Percentiles rank a stretch among this genome's conserved stretches.
Conservation (phyloP, 2,888 invertebrate genomes). For the Agriopis leucophaearia region DNA sequence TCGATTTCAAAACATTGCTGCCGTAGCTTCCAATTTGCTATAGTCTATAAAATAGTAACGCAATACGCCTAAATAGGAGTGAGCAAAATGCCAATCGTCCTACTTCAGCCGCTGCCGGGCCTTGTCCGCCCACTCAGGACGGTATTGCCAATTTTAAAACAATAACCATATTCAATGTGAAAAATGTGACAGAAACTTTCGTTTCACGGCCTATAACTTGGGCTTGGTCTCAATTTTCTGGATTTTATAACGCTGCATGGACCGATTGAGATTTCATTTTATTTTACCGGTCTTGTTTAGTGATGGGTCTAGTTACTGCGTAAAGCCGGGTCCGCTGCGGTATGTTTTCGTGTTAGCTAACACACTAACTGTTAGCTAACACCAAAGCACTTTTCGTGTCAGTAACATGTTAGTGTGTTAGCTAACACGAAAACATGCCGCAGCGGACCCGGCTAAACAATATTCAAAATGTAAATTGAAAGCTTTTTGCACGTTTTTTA, state of each 20-base stretch:
- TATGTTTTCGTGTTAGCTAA: too few relatives aligned
- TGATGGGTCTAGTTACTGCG: background rate
- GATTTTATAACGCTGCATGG: constrained; percentile 11
- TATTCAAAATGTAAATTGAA: too few relatives aligned
- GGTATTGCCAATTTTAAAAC: constrained; percentile 37
- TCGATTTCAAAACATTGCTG: constrained; percentile 7
- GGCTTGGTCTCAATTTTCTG: constrained; percentile 13
- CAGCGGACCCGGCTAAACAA: too few relatives aligned
- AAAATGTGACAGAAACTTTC: constrained; percentile 38
- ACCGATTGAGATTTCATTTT: constrained; percentile 8
- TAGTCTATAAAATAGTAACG: constrained; percentile 31
- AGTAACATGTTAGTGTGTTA: too few relatives aligned
- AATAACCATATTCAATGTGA: constrained; percentile 38
- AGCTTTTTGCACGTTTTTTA: too few relatives aligned
- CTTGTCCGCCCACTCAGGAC: constrained; percentile 43
- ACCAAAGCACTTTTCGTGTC: too few relatives aligned
- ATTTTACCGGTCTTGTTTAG: background rate
- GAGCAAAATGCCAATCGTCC: constrained; percentile 43
- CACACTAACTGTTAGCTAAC: too few relatives aligned
- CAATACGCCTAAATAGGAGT: constrained; percentile 40
- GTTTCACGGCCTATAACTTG: constrained; percentile 24
- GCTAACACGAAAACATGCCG: too few relatives aligned
- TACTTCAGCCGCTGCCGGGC: constrained; percentile 38
- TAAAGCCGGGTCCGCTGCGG: too few relatives aligned
- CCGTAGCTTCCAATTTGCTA: constrained; percentile 24